phyloP scores from a whole-genome alignment of 1,140 invertebrate genomes.

The Zaprionus vittiger region DNA sequence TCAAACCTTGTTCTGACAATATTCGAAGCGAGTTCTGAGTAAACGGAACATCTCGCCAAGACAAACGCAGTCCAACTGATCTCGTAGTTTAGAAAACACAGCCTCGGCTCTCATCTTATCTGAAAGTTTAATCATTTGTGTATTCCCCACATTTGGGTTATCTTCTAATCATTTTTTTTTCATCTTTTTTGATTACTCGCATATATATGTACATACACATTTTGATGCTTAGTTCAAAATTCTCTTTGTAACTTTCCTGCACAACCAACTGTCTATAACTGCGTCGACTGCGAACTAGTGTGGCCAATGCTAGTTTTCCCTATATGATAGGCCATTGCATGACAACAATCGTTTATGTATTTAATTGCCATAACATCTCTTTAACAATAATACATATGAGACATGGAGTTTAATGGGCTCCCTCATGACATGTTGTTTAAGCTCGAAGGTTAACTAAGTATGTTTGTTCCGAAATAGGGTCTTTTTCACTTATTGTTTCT shows the following conservation, averaged over 20 bases:
- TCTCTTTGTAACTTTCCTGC: neutral
- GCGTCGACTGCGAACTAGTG: neutral
- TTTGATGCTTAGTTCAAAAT: neutral
- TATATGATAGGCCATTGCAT: neutral
- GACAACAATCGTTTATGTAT: neutral
- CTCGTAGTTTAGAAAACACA: slow-evolving; percentile 3
- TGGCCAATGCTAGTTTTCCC: neutral
- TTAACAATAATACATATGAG: neutral
- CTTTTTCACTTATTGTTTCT: neutral
- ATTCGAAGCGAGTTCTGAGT: slow-evolving; percentile 20
- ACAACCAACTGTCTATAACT: neutral
- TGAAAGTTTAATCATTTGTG: slow-evolving; percentile 9
- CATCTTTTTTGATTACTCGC: neutral
- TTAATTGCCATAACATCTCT: neutral
- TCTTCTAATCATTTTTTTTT: neutral
- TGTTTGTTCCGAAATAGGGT: neutral
- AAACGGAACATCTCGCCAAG: slow-evolving; percentile 29
- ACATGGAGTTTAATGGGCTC: slow-evolving; percentile 13
- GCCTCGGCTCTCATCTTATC: slow-evolving; percentile 23
- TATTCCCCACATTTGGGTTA: neutral
- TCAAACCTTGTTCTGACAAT: slow-evolving; percentile 20
- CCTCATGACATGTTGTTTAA: slow-evolving; percentile 5
- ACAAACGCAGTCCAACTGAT: slow-evolving; percentile 21
- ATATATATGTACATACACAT: neutral
- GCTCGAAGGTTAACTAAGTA: neutral